A percentile compares a stretch with the other conserved stretches of the same genome.
These are phyloP conservation scores for Bombus huntii DNA, from an alignment of 1,140 invertebrate species.

Conservation along the genomic window DNA sequence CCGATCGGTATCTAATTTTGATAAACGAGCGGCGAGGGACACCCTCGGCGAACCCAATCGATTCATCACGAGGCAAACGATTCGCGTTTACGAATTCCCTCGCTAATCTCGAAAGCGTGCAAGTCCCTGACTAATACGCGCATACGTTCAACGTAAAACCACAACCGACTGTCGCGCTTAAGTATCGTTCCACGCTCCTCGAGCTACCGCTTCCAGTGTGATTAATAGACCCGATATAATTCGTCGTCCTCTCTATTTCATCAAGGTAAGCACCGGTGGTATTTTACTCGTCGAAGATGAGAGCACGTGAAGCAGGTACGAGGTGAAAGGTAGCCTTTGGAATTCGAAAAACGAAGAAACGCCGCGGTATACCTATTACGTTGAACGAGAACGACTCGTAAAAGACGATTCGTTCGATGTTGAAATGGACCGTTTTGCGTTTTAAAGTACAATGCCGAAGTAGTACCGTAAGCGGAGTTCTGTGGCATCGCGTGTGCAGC, in stretches of 20 bases:
- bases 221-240: conserved; percentile 1
- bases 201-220: not conserved
- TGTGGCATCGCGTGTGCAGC: conserved; percentile 10
- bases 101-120: conserved; percentile 19
- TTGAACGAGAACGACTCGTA: not conserved
- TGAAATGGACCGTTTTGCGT: not conserved
- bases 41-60: conserved; percentile 8
- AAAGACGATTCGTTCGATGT: conserved; percentile 4
- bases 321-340: not conserved
- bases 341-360: conserved; percentile 7
- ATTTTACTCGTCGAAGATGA: not conserved
- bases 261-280: not conserved
- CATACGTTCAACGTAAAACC: conserved; percentile 19
- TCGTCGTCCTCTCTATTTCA: conserved; percentile 4
- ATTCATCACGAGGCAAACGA: not conserved
- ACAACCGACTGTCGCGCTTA: not conserved
- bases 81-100: not conserved
- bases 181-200: not conserved
- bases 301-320: not conserved
- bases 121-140: not conserved
- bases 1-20: conserved; percentile 56
- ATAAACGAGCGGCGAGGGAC: conserved; percentile 9
- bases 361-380: not conserved
- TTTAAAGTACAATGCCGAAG: conserved; percentile 8
- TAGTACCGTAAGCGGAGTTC: conserved; percentile 24